These are phyloP conservation scores for Drosophila littoralis DNA, from an alignment of 1,140 invertebrate genomes.

Conservation along the genomic window DNA sequence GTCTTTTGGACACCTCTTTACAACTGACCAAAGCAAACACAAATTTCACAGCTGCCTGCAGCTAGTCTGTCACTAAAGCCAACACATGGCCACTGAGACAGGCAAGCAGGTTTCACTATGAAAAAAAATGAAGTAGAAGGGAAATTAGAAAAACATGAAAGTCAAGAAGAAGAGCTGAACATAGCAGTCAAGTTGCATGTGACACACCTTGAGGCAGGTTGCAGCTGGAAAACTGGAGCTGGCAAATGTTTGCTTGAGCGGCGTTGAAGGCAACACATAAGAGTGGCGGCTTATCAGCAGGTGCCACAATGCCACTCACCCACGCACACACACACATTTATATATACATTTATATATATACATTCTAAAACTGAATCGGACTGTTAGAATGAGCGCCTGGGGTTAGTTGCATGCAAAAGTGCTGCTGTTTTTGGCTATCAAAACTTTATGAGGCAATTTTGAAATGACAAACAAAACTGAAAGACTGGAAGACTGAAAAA, in stretches of 20 bases:
- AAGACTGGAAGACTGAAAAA: neutral
- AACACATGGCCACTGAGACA: constrained; percentile 7
- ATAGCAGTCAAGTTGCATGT: constrained; percentile 54
- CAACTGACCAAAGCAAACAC: constrained; percentile 37
- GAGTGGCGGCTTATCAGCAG: constrained; percentile 53
- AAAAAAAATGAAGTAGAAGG: constrained; percentile 21
- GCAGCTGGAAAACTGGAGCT: constrained; percentile 34
- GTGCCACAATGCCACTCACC: constrained; percentile 14
- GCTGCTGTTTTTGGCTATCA: constrained; percentile 33
- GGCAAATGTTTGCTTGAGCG: constrained; percentile 52
- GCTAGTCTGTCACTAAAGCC: constrained; percentile 22
- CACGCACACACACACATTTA: neutral
- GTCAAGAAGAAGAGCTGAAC: constrained; percentile 21
- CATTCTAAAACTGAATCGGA: neutral
- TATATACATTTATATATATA: neutral
- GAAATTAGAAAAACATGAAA: constrained; percentile 10
- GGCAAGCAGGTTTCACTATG: constrained; percentile 2
- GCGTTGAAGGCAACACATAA: constrained; percentile 23
- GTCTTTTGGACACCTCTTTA: neutral
- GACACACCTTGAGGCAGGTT: constrained; percentile 58
- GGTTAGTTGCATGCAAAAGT: constrained; percentile 21
- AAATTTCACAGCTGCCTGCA: constrained; percentile 27
- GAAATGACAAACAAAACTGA: constrained; percentile 25
- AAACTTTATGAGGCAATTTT: constrained; percentile 30
- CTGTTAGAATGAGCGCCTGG: constrained; percentile 30